Evolutionary conservation across 2,113 vertebrate species (phyloP).

Genomic region (Gopherus flavomarginatus): DNA sequence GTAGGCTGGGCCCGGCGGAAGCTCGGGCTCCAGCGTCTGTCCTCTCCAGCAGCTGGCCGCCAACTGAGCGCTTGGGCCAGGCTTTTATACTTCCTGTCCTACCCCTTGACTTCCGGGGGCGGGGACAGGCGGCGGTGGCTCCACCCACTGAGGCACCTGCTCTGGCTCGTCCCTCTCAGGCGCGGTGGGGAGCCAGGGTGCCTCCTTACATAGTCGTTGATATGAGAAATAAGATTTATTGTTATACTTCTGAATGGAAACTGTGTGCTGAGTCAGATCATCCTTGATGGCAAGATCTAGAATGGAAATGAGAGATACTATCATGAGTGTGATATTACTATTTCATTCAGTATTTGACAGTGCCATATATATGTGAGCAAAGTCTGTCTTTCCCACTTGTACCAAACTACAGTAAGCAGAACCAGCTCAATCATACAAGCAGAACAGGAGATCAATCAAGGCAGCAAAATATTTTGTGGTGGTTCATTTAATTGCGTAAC

Average conservation of each 20-base stretch:
- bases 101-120: too few relatives aligned
- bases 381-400: neutral
- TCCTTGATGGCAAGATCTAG: slow-evolving; percentile 22
- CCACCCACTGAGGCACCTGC: too few relatives aligned
- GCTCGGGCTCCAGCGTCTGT: too few relatives aligned
- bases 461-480: neutral
- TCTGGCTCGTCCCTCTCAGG: too few relatives aligned
- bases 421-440: neutral
- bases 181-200: too few relatives aligned
- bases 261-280: slow-evolving; percentile 38
- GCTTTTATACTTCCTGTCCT: too few relatives aligned
- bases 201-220: neutral
- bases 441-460: neutral
- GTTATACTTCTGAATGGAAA: slow-evolving; percentile 34
- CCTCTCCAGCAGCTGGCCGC: too few relatives aligned
- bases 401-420: neutral
- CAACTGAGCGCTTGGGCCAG: too few relatives aligned
- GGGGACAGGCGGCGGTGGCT: too few relatives aligned
- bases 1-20: too few relatives aligned
- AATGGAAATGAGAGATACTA: slow-evolving; percentile 38
- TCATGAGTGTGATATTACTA: neutral
- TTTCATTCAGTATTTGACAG: slow-evolving; percentile 15
- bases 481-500: neutral
- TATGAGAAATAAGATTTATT: neutral
- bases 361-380: neutral